Conservation (phyloP, 1,140 invertebrate species). For the Sycophaga agraensis region DNA sequence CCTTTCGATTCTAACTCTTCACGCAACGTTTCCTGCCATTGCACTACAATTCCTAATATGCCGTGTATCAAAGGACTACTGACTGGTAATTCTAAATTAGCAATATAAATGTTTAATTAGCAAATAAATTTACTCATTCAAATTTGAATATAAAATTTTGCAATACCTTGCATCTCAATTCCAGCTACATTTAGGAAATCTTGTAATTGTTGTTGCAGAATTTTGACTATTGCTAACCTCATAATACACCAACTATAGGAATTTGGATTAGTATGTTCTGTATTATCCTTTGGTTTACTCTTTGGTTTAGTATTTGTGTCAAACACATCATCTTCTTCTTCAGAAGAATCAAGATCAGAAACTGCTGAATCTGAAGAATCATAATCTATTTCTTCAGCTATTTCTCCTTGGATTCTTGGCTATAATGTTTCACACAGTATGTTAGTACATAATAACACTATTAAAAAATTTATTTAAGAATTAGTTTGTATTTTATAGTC, state of each 20-base stretch:
- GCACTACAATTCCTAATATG: constrained; percentile 78
- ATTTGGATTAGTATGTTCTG: constrained; percentile 87
- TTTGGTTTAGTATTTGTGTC: constrained; percentile 60
- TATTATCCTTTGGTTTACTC: constrained; percentile 69
- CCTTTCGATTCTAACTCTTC: constrained; percentile 75
- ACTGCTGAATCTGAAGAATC: constrained; percentile 84
- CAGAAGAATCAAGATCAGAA: constrained; percentile 73
- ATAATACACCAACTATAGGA: constrained; percentile 95
- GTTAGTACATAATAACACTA: constrained; percentile 3
- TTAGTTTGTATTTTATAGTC: constrained; percentile 6
- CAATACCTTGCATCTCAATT: constrained; percentile 84
- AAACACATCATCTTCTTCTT: constrained; percentile 80
- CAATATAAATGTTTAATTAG: constrained; percentile 26
- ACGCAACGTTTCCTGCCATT: constrained; percentile 84
- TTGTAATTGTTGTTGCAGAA: constrained; percentile 78
- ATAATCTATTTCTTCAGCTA: constrained; percentile 78
- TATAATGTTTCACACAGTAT: constrained; percentile 49
- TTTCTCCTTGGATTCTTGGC: constrained; percentile 68
- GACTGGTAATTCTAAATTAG: constrained; percentile 80
- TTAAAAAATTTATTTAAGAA: neutral
- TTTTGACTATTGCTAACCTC: constrained; percentile 81
- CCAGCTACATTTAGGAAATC: constrained; percentile 82
- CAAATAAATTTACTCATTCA: neutral
- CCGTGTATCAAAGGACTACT: constrained; percentile 92
- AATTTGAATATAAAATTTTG: constrained; percentile 1